Conservation (phyloP, 92 coral and sea anemone species). For the Isaurus tuberculatus region DNA sequence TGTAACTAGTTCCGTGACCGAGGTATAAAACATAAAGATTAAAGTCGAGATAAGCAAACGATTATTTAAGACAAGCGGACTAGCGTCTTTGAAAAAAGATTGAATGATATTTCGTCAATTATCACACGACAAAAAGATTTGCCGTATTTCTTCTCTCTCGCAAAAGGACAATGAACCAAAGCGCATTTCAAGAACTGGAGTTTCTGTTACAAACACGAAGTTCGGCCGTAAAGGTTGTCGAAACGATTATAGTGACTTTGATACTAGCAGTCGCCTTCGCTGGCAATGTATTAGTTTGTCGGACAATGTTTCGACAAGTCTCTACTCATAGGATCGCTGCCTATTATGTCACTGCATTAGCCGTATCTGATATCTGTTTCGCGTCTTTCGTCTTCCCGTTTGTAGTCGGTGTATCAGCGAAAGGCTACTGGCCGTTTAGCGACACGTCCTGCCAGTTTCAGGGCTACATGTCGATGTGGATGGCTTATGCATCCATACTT, state of each 20-base stretch:
- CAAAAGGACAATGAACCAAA: conserved; percentile 12
- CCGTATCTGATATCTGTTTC: conserved; percentile 25
- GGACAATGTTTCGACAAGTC: not conserved
- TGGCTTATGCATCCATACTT: conserved; percentile 33
- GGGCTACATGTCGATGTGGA: conserved; percentile 39
- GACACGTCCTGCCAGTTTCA: conserved; percentile 35
- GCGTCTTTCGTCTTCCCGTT: conserved; percentile 36
- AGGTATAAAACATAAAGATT: too few relatives aligned
- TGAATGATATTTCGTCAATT: too few relatives aligned
- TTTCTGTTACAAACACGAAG: not conserved
- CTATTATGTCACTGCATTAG: conserved; percentile 33
- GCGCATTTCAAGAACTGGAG: conserved; percentile 1
- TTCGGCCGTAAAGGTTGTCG: not conserved
- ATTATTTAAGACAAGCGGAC: too few relatives aligned
- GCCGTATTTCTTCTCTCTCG: not conserved
- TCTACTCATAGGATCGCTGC: conserved; percentile 1
- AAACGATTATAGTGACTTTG: conserved; percentile 8
- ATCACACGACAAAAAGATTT: not conserved
- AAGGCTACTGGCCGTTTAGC: conserved; percentile 28
- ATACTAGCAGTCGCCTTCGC: not conserved
- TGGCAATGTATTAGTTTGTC: conserved; percentile 32
- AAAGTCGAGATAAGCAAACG: too few relatives aligned
- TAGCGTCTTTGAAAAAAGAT: too few relatives aligned
- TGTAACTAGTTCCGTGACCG: too few relatives aligned
- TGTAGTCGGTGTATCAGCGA: conserved; percentile 36